A percentile compares a stretch with the other conserved stretches of the same genome.
Evolutionary conservation across 1,140 invertebrate species (phyloP).

Genomic region (Pseudomyrmex sp.): DNA sequence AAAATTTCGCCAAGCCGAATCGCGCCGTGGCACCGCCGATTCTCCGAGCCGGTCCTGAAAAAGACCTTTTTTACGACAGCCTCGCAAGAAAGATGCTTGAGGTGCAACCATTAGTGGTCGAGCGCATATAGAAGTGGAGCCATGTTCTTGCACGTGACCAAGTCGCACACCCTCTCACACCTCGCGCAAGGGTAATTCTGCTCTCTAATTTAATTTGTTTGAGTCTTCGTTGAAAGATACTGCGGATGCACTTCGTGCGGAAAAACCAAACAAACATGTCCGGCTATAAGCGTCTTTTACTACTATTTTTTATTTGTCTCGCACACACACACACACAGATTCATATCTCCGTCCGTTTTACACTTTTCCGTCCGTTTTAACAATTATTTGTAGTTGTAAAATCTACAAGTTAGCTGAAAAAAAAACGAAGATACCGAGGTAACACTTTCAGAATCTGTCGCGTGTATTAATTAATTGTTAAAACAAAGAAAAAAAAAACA

Average conservation of each 20-base stretch:
- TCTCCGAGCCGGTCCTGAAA: not conserved
- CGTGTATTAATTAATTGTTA: no score
- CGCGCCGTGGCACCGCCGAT: not conserved
- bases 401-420: not conserved
- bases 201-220: constrained; percentile 70
- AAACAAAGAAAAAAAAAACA: not conserved
- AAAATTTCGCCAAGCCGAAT: not conserved
- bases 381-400: not conserved
- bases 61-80: constrained; percentile 34
- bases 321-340: not conserved
- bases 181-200: constrained; percentile 53
- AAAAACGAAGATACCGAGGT: not conserved
- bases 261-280: constrained; percentile 65
- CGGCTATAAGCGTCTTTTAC: not conserved
- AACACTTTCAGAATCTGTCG: not conserved
- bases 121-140: constrained; percentile 46
- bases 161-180: constrained; percentile 59
- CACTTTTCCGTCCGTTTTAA: not conserved
- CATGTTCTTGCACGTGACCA: constrained; percentile 54
- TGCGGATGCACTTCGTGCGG: constrained; percentile 68
- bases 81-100: constrained; percentile 21
- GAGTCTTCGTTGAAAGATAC: constrained; percentile 66
- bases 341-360: not conserved
- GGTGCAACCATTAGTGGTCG: constrained; percentile 32
- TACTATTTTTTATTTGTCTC: not conserved